Conservation (phyloP, 2,888 invertebrate species). For the Euplexia lucipara region DNA sequence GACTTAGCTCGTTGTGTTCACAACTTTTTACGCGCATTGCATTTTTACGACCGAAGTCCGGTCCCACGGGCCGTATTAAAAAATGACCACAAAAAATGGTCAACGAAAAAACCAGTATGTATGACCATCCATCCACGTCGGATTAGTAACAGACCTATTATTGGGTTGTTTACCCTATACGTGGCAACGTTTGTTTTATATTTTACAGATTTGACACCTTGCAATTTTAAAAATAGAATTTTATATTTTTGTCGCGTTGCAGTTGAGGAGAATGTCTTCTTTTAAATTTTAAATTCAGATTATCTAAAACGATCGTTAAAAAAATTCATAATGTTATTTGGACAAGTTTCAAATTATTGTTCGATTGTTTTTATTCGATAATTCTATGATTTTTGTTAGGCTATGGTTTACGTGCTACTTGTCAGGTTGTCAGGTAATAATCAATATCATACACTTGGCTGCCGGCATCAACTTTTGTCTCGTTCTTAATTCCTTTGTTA, state of each 20-base stretch:
- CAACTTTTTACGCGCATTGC: slow-evolving; percentile 75
- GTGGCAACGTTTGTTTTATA: slow-evolving; percentile 61
- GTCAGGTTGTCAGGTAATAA: neutral
- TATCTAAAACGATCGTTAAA: neutral
- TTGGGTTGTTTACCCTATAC: slow-evolving; percentile 75
- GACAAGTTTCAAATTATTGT: too few species aligned
- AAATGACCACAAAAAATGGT: slow-evolving; percentile 77
- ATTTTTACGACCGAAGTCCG: slow-evolving; percentile 75
- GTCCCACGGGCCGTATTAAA: slow-evolving; percentile 75
- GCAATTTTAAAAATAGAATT: slow-evolving; percentile 37
- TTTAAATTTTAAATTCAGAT: neutral
- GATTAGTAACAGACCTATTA: slow-evolving; percentile 73
- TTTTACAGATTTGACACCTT: slow-evolving; percentile 47
- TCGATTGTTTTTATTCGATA: too few species aligned
- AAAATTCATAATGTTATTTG: too few species aligned
- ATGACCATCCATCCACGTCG: slow-evolving; percentile 74
- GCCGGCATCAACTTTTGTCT: neutral
- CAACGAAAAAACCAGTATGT: slow-evolving; percentile 75
- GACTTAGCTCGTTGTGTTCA: slow-evolving; percentile 62
- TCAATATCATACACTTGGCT: rapidly evolving
- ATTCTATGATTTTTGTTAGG: too few species aligned
- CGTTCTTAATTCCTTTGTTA: neutral
- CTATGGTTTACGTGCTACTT: too few species aligned
- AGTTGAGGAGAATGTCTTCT: neutral
- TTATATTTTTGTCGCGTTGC: neutral